Conservation (phyloP, 2,888 invertebrate genomes). For the Merodon equestris region DNA sequence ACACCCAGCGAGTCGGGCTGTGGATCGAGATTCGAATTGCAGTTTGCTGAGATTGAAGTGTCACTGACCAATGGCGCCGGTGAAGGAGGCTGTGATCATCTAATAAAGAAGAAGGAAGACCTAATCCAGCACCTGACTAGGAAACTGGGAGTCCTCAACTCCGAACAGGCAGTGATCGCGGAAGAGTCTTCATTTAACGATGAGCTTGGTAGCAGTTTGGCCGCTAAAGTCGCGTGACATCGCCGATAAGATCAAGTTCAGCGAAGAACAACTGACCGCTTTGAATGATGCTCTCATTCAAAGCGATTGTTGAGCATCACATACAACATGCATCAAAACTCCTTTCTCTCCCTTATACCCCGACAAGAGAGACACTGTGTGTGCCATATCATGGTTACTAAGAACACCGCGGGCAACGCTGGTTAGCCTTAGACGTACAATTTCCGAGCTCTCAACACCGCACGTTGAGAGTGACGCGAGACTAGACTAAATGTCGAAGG, state of each 20-base stretch:
- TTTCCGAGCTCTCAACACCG: slow-evolving; percentile 60
- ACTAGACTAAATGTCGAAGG: slow-evolving; percentile 45
- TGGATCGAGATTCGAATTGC: slow-evolving; percentile 73
- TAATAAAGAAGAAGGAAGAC: slow-evolving; percentile 84
- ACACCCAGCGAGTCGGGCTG: slow-evolving; percentile 71
- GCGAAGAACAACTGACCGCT: slow-evolving; percentile 88
- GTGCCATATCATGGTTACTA: too few relatives aligned
- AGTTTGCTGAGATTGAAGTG: slow-evolving; percentile 73
- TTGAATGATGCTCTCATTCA: slow-evolving; percentile 80
- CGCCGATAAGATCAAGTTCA: slow-evolving; percentile 89
- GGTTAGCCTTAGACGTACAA: slow-evolving; percentile 52
- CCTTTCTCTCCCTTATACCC: neutral
- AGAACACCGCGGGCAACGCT: slow-evolving; percentile 23
- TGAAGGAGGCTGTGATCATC: slow-evolving; percentile 82
- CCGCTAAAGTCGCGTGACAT: slow-evolving; percentile 85
- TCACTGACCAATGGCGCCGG: slow-evolving; percentile 69
- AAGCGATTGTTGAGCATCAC: slow-evolving; percentile 76
- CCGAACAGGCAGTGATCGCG: slow-evolving; percentile 85
- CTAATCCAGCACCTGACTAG: slow-evolving; percentile 86
- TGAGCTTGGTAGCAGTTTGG: slow-evolving; percentile 84
- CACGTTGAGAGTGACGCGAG: slow-evolving; percentile 61
- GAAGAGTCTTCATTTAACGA: slow-evolving; percentile 88
- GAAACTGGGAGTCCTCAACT: slow-evolving; percentile 86
- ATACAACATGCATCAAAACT: neutral
- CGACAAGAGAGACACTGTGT: slow-evolving; percentile 34